These are phyloP conservation scores for Cnemophilus loriae DNA, from an alignment of 2,113 vertebrate species.

Conservation along the genomic window DNA sequence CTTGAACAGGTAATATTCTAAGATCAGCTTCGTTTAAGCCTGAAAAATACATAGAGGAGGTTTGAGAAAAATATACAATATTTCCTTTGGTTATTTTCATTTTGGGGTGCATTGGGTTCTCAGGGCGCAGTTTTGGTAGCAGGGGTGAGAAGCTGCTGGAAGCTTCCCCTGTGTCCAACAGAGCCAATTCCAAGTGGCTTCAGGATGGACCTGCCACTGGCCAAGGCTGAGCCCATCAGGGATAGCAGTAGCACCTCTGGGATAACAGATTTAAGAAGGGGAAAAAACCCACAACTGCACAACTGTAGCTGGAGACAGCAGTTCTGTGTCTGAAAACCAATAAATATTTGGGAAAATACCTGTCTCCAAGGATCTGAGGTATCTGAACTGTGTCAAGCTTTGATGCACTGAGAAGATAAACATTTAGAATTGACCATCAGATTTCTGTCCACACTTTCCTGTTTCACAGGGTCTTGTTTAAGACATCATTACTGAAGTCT, in stretches of 20 bases:
- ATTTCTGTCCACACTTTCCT: not conserved
- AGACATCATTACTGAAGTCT: not conserved
- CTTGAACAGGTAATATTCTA: not conserved
- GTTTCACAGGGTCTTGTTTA: not conserved
- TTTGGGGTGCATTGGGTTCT: not conserved
- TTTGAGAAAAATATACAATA: not conserved
- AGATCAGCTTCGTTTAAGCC: not conserved
- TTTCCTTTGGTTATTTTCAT: not conserved
- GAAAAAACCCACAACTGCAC: not conserved
- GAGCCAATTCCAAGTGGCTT: not conserved
- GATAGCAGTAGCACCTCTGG: not conserved
- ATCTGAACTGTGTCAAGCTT: not conserved
- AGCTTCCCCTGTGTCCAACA: not conserved
- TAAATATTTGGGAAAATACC: not conserved
- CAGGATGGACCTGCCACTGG: not conserved
- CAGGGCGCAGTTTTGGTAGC: not conserved
- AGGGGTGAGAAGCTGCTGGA: not conserved
- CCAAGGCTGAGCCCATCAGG: not conserved
- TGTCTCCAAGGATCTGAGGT: not conserved
- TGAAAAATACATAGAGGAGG: not conserved
- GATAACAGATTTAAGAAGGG: not conserved
- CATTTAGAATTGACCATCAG: not conserved
- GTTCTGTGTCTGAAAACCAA: not conserved
- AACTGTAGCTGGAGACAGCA: not conserved
- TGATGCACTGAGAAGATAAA: not conserved